These are phyloP conservation scores for Brachynemurus nebulosus DNA, from an alignment of 2,888 invertebrate genomes.

Conservation along the genomic window DNA sequence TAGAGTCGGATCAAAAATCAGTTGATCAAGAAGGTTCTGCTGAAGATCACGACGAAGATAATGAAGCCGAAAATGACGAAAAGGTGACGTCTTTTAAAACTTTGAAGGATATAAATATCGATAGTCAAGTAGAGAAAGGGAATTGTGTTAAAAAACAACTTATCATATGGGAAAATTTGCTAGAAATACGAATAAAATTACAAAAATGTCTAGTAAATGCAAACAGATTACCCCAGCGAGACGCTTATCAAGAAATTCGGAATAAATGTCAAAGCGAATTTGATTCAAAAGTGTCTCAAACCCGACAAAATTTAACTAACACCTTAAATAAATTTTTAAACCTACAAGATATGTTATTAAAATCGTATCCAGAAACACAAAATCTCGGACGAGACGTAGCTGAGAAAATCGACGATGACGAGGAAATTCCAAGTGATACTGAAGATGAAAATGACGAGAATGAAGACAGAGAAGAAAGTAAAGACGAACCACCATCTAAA, in stretches of 20 bases:
- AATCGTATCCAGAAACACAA: constrained; percentile 56
- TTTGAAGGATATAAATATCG: constrained; percentile 38
- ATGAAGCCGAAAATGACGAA: constrained; percentile 14
- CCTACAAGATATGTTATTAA: constrained; percentile 44
- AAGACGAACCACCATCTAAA: constrained; percentile 21
- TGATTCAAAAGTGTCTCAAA: constrained; percentile 34
- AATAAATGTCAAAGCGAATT: constrained; percentile 35
- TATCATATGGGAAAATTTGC: constrained; percentile 66
- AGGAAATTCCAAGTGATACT: constrained; percentile 51
- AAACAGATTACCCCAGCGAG: constrained; percentile 64
- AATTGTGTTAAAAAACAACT: constrained; percentile 55
- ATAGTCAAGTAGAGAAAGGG: constrained; percentile 49
- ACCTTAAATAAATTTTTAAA: constrained; percentile 49
- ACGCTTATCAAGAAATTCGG: constrained; percentile 35
- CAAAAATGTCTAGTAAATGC: constrained; percentile 65
- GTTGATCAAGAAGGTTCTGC: constrained; percentile 12
- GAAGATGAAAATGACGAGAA: constrained; percentile 33
- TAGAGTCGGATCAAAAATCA: constrained; percentile 6
- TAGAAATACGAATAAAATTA: constrained; percentile 76
- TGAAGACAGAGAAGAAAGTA: constrained; percentile 22
- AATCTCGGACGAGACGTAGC: constrained; percentile 27
- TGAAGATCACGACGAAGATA: constrained; percentile 12
- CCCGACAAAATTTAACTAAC: constrained; percentile 38
- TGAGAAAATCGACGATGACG: constrained; percentile 29
- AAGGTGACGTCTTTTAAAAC: constrained; percentile 35